Evolutionary conservation across 92 coral and sea anemone species (phyloP), one percentile per base, ranked within the genome.

Genomic region (Paramuricea clavata): DNA sequence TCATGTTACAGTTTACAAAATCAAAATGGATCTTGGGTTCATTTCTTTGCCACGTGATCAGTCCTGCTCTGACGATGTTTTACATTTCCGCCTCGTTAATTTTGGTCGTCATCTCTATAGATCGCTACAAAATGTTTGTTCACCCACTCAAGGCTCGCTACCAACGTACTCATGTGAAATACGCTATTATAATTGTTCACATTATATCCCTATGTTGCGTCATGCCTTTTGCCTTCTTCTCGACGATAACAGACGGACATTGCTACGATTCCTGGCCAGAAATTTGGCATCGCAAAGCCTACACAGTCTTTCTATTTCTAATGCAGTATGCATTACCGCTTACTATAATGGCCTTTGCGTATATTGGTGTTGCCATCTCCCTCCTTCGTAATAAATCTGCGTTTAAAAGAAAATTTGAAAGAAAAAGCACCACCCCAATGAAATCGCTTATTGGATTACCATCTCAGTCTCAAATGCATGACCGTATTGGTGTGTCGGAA

Each of bases 101-200:
- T 36, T 41, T 79, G 56, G 84, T 79, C 72, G 73, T 79, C 5
- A 79, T 79, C 57, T 79, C 84, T 0, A 19, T 79, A 12, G 84
- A 79, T 60, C 84, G 84, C 16, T 79, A 79, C 57, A 57, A 79
- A 60, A 59, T 79, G 84, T 79, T 79, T 42, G 84, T 79, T 28
- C 84, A 79, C 30, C 84, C 84, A 12, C 73, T 79, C 6, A 44
- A 49, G 59, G 84, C 84, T 1, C 84, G 84, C 23, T 79, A 79
- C 73, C 73, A 79, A 17, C 71, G 84, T 2, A 79, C 59, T 32
- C 84, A 79, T 41, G 84, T 79, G 72, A 79, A 79, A 36, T 79
- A 79, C 84, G 71, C 84, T 35, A 49, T 79, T 19, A 8, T 79
- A 0, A 26, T 79, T 1, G 84, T 79, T 19, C 84, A 79, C 35